Base-by-base conservation (phyloP, 2,888 invertebrate species). In the Drosophila barbarae region DNA sequence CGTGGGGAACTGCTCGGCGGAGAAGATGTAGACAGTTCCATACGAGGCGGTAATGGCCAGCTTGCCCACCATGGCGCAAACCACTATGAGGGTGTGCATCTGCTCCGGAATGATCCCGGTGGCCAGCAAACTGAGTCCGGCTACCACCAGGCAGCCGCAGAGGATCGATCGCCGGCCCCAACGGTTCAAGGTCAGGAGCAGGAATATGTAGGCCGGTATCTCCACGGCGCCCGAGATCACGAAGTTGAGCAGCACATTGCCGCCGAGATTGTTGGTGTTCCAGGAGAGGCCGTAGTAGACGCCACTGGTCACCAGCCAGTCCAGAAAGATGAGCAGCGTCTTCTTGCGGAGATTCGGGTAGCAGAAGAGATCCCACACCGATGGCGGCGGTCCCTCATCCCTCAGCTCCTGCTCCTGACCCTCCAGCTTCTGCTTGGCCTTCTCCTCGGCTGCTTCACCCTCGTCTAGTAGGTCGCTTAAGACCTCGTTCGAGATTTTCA, bases 251-350 rank as follows among this genome's bases (percentile, higher is more conserved):
- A 93, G 93, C 57, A 92, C 92, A 87, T 94, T 93, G 30, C 93
- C 94, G 8, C 93, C 94, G 53, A 95, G 91, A 82, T 92, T 93
- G 50, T 92, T 93, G 5, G 94, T 93, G 84, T 93, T 94, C 93
- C 95, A 93, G 1, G 94, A 94, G 8, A 95, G 89, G 0, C 95
- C 95, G 81, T 95, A 95, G 88, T 95, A 95, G 9, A 94, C 93
- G 63, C 93, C 93, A 77, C 94, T 94, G 84, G 93, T 94, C 18
- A 94, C 94, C 87, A 94, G 93, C 95, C 95, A 95, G 85, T 93
- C 93, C 85, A 93, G 94, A 88, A 94, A 94, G 70, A 94, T 91
- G 54, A 94, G 90, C n/a, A 93, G 86, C 35, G 92, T 92, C 81
- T 93, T 93, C 70, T 91, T 91, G 63, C 93, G 90, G 46, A 94